phyloP scores from a whole-genome alignment of 2,113 vertebrate genomes.

The Pollachius pollachius region DNA sequence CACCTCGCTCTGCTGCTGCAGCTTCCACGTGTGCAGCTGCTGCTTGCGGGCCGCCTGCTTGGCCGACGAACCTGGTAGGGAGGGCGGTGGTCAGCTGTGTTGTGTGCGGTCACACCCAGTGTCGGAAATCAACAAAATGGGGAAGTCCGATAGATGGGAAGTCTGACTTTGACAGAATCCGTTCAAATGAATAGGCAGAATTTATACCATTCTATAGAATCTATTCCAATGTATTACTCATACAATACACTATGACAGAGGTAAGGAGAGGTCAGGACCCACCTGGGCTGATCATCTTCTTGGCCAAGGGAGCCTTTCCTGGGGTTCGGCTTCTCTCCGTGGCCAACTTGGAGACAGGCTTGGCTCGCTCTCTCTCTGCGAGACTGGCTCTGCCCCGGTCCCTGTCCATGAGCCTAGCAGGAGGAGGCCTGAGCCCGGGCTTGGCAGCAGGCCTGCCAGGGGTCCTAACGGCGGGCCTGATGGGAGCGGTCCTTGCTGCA shows the following conservation, averaged over 20 bases:
- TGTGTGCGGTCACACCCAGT: background rate
- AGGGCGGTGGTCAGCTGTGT: background rate
- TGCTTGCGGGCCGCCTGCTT: slow-evolving; percentile 88
- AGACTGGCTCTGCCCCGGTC: slow-evolving; percentile 29
- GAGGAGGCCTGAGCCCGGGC: slow-evolving; percentile 20
- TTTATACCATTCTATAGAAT: too few species aligned
- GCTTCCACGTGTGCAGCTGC: slow-evolving; percentile 87
- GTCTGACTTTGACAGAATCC: too few species aligned
- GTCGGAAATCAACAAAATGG: background rate
- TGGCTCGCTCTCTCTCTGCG: slow-evolving; percentile 24
- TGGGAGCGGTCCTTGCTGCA: slow-evolving; percentile 12
- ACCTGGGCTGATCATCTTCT: slow-evolving; percentile 78
- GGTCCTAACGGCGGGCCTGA: too few species aligned
- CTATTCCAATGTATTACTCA: too few species aligned
- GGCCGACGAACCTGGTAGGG: slow-evolving; percentile 51
- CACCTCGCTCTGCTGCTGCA: slow-evolving; percentile 85
- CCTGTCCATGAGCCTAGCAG: slow-evolving; percentile 37
- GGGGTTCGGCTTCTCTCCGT: slow-evolving; percentile 72
- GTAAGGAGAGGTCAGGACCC: slow-evolving; percentile 6
- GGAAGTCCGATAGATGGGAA: too few species aligned
- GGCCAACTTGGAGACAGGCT: slow-evolving; percentile 49
- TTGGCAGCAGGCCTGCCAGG: too few species aligned
- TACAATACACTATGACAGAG: too few species aligned
- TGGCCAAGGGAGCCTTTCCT: slow-evolving; percentile 72
- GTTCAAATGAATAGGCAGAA: too few species aligned